Conservation (phyloP, 1,140 invertebrate species). For the Lerema accius region DNA sequence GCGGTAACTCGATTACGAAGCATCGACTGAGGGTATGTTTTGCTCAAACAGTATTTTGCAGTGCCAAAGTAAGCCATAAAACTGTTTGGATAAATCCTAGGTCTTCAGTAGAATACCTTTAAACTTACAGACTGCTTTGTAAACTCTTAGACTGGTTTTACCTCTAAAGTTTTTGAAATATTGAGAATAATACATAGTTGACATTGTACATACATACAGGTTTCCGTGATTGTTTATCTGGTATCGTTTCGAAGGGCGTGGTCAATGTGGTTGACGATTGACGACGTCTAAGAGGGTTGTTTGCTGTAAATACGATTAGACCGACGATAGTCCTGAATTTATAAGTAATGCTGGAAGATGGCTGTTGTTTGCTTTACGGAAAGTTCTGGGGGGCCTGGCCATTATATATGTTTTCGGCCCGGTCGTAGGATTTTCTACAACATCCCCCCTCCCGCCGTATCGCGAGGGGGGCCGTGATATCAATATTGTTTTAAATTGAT, state of each 20-base stretch:
- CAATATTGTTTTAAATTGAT: conserved; percentile 71
- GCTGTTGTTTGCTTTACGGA: conserved; percentile 48
- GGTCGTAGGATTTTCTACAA: conserved; percentile 69
- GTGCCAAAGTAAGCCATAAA: conserved; percentile 81
- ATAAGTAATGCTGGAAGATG: conserved; percentile 53
- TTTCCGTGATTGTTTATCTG: conserved; percentile 57
- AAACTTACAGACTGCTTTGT: conserved; percentile 77
- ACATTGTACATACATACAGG: conserved; percentile 58
- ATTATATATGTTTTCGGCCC: conserved; percentile 80
- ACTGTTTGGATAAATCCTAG: conserved; percentile 61
- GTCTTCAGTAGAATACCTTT: conserved; percentile 72
- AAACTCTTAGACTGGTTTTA: conserved; percentile 79
- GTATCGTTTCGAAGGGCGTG: conserved; percentile 49
- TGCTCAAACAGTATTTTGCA: conserved; percentile 74
- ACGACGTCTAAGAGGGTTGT: too few species aligned
- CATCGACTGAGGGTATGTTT: conserved; percentile 57
- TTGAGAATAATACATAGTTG: conserved; percentile 61
- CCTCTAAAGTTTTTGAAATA: conserved; percentile 69
- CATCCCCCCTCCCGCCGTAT: conserved; percentile 48
- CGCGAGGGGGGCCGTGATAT: conserved; percentile 64
- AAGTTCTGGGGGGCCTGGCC: conserved; percentile 60
- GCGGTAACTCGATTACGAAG: conserved; percentile 41
- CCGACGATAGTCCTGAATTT: conserved; percentile 50
- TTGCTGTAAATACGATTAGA: conserved; percentile 56
- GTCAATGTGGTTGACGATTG: conserved; percentile 13